Evolutionary conservation across 2,888 invertebrate genomes (phyloP).

Genomic region (Acanthosepion lycidas): DNA sequence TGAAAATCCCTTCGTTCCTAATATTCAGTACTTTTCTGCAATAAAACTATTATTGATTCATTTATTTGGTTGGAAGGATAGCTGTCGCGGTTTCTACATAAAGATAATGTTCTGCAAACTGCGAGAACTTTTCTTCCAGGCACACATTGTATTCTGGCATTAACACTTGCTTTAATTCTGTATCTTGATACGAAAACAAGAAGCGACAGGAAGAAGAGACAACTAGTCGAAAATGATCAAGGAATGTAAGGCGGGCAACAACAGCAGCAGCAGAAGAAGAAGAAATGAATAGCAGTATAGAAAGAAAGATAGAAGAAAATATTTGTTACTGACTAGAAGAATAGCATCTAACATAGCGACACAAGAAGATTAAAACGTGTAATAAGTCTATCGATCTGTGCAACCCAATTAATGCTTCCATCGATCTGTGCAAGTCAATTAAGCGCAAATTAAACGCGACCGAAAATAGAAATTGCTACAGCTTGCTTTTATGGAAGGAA

Average conservation of each 20-base stretch:
- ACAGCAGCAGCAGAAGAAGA: constrained; percentile 46
- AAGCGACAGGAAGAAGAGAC: not conserved
- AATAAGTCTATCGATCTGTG: constrained; percentile 33
- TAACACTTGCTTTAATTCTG: too few relatives aligned
- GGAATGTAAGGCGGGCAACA: not conserved
- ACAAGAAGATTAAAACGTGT: constrained; percentile 17
- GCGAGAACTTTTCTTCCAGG: too few relatives aligned
- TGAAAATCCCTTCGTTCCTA: too few relatives aligned
- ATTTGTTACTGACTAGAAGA: not conserved
- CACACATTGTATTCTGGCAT: too few relatives aligned
- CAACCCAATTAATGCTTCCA: not conserved
- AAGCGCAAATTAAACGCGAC: not conserved
- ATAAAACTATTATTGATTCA: too few relatives aligned
- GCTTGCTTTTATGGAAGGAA: not conserved
- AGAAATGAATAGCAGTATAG: not conserved
- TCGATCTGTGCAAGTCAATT: constrained; percentile 2
- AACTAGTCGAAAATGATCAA: too few relatives aligned
- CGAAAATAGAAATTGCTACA: not conserved
- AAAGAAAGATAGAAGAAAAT: not conserved
- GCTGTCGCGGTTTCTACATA: too few relatives aligned
- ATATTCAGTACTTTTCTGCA: too few relatives aligned
- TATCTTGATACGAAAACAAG: not conserved
- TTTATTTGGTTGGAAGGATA: too few relatives aligned
- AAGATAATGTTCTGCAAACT: too few relatives aligned
- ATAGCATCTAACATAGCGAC: not conserved